Conservation (phyloP, 2,797 vertebrate genomes). For the Aldrovandia affinis region DNA sequence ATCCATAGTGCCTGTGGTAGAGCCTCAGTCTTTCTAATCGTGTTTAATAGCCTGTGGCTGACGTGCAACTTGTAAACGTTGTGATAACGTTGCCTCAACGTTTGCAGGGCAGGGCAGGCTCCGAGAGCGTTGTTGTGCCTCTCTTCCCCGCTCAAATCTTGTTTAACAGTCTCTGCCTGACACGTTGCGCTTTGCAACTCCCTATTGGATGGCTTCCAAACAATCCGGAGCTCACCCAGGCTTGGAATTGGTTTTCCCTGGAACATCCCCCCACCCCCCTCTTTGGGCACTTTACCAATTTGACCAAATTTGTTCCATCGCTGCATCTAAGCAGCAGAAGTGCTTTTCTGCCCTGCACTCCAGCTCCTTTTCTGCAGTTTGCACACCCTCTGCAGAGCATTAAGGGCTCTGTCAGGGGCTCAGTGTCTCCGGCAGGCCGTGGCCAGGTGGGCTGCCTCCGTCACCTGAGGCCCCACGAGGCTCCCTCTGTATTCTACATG, state of each 20-base stretch:
- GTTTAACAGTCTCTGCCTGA: slow-evolving; percentile 85
- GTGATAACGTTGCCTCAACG: neutral
- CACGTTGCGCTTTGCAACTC: slow-evolving; percentile 75
- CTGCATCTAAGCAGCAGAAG: slow-evolving; percentile 83
- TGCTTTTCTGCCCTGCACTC: slow-evolving; percentile 79
- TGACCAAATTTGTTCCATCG: slow-evolving; percentile 88
- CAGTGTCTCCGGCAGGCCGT: slow-evolving; percentile 46
- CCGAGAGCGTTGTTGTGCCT: slow-evolving; percentile 42
- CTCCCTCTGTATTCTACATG: neutral
- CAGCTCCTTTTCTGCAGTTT: slow-evolving; percentile 78
- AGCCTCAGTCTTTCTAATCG: neutral
- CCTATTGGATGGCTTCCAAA: slow-evolving; percentile 86
- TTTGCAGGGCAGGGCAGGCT: slow-evolving; percentile 53
- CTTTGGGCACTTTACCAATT: slow-evolving; percentile 87
- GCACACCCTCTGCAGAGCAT: slow-evolving; percentile 81
- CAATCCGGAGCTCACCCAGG: slow-evolving; percentile 86
- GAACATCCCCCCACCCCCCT: slow-evolving; percentile 85
- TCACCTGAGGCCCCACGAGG: too few relatives aligned
- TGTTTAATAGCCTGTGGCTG: too few relatives aligned
- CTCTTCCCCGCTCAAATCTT: slow-evolving; percentile 79
- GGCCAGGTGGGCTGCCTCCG: neutral
- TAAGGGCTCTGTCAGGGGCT: slow-evolving; percentile 75
- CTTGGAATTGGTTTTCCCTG: slow-evolving; percentile 89
- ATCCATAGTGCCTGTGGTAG: neutral
- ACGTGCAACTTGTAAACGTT: neutral